Percentiles rank a stretch among this genome's conserved stretches.
Conservation (phyloP, 1,140 invertebrate species). For the Proales similis region DNA sequence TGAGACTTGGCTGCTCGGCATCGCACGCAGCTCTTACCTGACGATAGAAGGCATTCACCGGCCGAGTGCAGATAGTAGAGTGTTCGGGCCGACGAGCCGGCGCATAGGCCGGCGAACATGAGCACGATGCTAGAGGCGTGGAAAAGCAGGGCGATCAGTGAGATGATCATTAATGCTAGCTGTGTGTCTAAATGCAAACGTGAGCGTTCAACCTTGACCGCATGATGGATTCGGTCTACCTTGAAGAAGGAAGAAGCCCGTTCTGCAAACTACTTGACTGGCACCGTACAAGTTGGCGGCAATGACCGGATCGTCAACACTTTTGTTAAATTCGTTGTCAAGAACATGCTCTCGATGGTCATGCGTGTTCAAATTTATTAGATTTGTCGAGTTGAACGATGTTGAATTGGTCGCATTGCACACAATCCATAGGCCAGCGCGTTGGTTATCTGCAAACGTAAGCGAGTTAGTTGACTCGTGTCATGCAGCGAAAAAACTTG, state of each 20-base stretch:
- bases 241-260: too few relatives aligned
- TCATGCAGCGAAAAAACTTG: not conserved
- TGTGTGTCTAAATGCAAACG: constrained; percentile 38
- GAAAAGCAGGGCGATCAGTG: constrained; percentile 38
- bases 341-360: too few relatives aligned
- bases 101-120: constrained; percentile 36
- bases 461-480: not conserved
- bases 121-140: constrained; percentile 36
- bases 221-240: too few relatives aligned
- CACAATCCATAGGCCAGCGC: constrained; percentile 23
- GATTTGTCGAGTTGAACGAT: too few relatives aligned
- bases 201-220: too few relatives aligned
- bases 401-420: constrained; percentile 14
- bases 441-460: constrained; percentile 1
- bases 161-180: constrained; percentile 37
- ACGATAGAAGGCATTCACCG: constrained; percentile 38
- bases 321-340: too few relatives aligned
- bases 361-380: too few relatives aligned
- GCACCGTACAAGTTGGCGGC: too few relatives aligned
- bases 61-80: constrained; percentile 41
- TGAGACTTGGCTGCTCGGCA: not conserved
- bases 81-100: constrained; percentile 33
- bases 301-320: too few relatives aligned
- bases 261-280: too few relatives aligned
- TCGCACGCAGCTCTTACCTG: constrained; percentile 4